A percentile compares a stretch with the other conserved stretches of the same genome.
Evolutionary conservation across 1,140 invertebrate species (phyloP).

Genomic region (Caenorhabditis remanei): DNA sequence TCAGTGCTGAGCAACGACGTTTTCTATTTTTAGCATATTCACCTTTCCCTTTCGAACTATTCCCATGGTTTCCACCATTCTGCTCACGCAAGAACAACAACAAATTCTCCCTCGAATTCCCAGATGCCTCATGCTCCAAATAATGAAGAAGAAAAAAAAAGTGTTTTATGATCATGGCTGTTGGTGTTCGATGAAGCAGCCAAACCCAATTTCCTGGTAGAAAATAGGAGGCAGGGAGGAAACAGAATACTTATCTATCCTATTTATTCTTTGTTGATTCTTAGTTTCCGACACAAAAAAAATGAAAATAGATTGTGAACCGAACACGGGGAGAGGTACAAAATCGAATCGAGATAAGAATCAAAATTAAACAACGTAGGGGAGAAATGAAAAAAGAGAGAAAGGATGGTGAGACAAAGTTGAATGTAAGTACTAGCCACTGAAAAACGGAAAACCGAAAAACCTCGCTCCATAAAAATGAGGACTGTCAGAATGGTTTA

Average conservation of each 20-base stretch:
- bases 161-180: background rate
- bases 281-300: background rate
- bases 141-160: background rate
- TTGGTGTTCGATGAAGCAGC: background rate
- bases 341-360: constrained; percentile 31
- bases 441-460: constrained; percentile 7
- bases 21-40: background rate
- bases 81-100: background rate
- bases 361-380: background rate
- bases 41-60: background rate
- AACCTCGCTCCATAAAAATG: constrained; percentile 42
- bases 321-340: background rate
- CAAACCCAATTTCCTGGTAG: background rate
- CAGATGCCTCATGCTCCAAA: background rate
- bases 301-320: background rate
- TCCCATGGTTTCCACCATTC: background rate
- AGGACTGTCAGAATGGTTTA: constrained; percentile 48
- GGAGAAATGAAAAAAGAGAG: background rate
- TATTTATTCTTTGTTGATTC: background rate
- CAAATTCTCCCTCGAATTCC: background rate
- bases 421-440: background rate
- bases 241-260: background rate
- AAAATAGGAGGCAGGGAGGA: background rate
- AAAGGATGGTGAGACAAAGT: background rate
- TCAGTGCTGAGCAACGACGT: background rate